phyloP scores from a whole-genome alignment of 2,888 invertebrate genomes.

The Oegoconia quadripuncta region DNA sequence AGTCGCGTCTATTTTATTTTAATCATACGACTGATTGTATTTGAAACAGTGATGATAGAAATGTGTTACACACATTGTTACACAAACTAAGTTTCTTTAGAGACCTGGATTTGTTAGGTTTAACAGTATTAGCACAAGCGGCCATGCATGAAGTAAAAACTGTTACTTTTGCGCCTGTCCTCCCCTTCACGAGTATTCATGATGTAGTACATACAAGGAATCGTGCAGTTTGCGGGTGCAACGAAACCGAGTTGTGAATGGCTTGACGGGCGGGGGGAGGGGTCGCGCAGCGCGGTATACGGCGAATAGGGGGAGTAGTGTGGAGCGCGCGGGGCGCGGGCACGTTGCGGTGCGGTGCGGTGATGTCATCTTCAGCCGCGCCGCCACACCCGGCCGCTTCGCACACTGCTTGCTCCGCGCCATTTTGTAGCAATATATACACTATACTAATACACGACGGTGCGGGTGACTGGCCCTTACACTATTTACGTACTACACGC shows the following conservation, averaged over 20 bases:
- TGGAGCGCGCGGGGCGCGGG: constrained; percentile 18
- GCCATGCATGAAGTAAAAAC: too few relatives aligned
- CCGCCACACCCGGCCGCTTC: constrained; percentile 30
- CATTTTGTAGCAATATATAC: constrained; percentile 41
- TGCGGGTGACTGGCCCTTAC: background rate
- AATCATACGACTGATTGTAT: too few relatives aligned
- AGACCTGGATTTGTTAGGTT: too few relatives aligned
- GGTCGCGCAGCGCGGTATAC: constrained; percentile 26
- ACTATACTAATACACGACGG: constrained; percentile 5
- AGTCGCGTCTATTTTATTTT: too few relatives aligned
- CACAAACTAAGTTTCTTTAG: too few relatives aligned
- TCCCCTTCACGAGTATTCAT: too few relatives aligned
- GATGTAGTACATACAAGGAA: too few relatives aligned
- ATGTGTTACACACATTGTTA: too few relatives aligned
- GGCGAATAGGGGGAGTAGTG: too few relatives aligned
- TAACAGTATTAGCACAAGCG: too few relatives aligned
- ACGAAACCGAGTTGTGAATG: constrained; percentile 6
- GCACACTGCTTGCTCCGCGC: constrained; percentile 25
- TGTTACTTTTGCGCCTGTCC: too few relatives aligned
- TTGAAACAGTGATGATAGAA: too few relatives aligned
- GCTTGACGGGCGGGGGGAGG: constrained; percentile 29
- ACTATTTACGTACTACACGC: background rate
- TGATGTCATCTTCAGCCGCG: constrained; percentile 59
- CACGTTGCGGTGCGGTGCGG: constrained; percentile 24
- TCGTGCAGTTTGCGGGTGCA: constrained; percentile 1